These are phyloP conservation scores for Trachymyrmex septentrionalis DNA, from an alignment of 1,140 invertebrate species.

Conservation along the genomic window DNA sequence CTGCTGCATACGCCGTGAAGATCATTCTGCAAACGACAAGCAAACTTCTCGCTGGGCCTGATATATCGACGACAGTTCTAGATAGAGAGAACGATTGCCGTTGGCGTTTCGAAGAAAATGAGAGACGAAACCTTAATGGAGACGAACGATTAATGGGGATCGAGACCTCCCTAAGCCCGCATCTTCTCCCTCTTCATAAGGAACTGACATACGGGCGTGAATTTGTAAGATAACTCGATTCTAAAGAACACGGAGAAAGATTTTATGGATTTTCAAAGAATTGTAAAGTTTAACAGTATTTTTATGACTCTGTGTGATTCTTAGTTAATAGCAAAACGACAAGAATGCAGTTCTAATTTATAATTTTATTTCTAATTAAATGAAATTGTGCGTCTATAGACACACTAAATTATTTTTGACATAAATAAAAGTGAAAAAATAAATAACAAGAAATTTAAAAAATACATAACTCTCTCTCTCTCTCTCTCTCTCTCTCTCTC, in stretches of 20 bases:
- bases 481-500: no score
- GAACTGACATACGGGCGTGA: slow-evolving; percentile 60
- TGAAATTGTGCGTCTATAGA: neutral
- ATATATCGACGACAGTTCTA: neutral
- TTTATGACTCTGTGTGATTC: neutral
- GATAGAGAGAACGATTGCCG: slow-evolving; percentile 11
- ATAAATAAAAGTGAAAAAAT: neutral
- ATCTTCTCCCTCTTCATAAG: slow-evolving; percentile 48
- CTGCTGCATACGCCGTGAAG: neutral
- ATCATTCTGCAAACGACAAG: slow-evolving; percentile 9
- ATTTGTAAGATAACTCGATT: slow-evolving; percentile 42
- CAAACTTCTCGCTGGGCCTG: neutral
- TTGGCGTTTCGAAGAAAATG: slow-evolving; percentile 59
- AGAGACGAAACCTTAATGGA: slow-evolving; percentile 42
- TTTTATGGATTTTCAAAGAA: slow-evolving; percentile 38
- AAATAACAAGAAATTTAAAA: slow-evolving; percentile 6
- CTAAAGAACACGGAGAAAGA: neutral
- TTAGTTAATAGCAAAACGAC: neutral
- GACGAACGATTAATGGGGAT: slow-evolving; percentile 67
- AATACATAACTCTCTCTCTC: no score
- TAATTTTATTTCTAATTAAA: slow-evolving; percentile 7
- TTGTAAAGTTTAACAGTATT: slow-evolving; percentile 8
- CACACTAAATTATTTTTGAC: neutral
- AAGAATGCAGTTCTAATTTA: neutral
- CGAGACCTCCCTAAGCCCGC: slow-evolving; percentile 61